Evolutionary conservation across 2,797 vertebrate genomes (phyloP).

Genomic region (Pseudomugil gertrudae): DNA sequence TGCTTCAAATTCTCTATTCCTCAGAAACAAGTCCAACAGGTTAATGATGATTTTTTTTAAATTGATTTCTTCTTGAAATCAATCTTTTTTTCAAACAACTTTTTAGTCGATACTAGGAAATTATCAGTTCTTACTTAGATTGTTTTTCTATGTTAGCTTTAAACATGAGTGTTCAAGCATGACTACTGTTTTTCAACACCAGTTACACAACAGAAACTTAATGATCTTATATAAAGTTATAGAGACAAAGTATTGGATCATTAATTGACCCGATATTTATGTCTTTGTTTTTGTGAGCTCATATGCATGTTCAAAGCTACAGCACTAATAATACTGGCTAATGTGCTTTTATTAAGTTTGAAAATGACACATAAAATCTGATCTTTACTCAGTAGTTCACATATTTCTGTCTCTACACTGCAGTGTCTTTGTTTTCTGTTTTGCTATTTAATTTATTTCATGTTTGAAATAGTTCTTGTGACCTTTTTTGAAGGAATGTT

Average conservation of each 20-base stretch:
- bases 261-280: too few relatives aligned
- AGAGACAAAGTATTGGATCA: not conserved
- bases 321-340: not conserved
- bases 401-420: not conserved
- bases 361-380: not conserved
- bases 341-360: not conserved
- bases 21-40: not conserved
- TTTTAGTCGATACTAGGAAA: too few relatives aligned
- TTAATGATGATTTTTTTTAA: not conserved
- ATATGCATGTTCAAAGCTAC: not conserved
- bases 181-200: not conserved
- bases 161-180: not conserved
- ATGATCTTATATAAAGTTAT: constrained; percentile 14
- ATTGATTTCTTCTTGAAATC: not conserved
- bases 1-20: constrained; percentile 4
- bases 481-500: constrained; percentile 41
- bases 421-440: not conserved
- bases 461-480: constrained; percentile 24
- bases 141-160: not conserved
- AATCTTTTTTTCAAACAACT: not conserved
- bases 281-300: constrained; percentile 1
- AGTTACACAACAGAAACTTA: constrained; percentile 6
- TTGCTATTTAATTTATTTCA: not conserved
- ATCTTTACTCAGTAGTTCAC: not conserved
- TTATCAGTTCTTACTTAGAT: not conserved